A percentile compares a stretch with the other conserved stretches of the same genome.
Evolutionary conservation across 1,140 invertebrate species (phyloP).

Genomic region (Drosophila ohnishii): DNA sequence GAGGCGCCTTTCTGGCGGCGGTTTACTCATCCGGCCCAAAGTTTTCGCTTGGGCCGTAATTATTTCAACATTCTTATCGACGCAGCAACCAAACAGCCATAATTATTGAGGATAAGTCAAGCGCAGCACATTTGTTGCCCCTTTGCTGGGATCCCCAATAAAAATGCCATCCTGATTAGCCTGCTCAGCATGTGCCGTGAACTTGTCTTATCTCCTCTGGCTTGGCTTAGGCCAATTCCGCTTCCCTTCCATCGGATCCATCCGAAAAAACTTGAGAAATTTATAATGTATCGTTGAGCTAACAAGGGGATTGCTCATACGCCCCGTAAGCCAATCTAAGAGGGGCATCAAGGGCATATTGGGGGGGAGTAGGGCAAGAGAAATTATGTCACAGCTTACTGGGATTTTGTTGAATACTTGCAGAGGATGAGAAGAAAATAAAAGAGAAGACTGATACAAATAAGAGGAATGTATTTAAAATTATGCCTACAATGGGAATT

Average conservation of each 20-base stretch:
- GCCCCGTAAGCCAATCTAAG: constrained; percentile 36
- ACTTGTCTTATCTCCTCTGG: constrained; percentile 48
- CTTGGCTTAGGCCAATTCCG: constrained; percentile 7
- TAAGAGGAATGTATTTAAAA: not conserved
- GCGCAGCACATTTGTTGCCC: constrained; percentile 69
- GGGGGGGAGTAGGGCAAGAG: constrained; percentile 4
- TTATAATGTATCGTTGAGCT: constrained; percentile 60
- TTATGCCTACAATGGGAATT: not conserved
- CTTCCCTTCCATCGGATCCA: not conserved
- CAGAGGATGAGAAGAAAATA: not conserved
- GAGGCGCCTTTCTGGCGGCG: constrained; percentile 37
- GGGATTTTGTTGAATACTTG: constrained; percentile 2
- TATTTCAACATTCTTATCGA: constrained; percentile 67
- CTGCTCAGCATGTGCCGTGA: constrained; percentile 58
- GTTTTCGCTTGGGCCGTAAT: constrained; percentile 45
- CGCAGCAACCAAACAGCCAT: constrained; percentile 46
- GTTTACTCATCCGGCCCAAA: constrained; percentile 25
- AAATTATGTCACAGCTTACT: constrained; percentile 71
- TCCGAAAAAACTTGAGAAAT: constrained; percentile 37
- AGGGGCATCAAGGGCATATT: not conserved
- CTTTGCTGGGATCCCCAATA: constrained; percentile 43
- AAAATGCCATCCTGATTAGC: constrained; percentile 73
- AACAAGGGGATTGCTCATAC: constrained; percentile 49
- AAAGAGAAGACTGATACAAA: not conserved
- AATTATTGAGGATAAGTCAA: constrained; percentile 70